Evolutionary conservation across 2,797 vertebrate species (phyloP).

Genomic region (Cheirogaleus major): DNA sequence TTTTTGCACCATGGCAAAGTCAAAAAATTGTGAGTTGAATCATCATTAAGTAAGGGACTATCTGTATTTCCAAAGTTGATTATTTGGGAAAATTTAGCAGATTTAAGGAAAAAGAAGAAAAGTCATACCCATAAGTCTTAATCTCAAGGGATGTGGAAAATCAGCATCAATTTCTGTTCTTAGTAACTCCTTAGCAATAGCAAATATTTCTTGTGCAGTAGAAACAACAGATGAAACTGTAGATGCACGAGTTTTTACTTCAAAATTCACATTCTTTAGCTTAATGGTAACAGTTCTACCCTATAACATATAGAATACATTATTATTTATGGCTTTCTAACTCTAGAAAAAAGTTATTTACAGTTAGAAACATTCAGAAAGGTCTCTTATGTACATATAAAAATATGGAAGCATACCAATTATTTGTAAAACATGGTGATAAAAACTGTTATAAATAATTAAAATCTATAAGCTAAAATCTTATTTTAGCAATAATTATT

Average conservation of each 20-base stretch:
- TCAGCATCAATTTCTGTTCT: constrained; percentile 92
- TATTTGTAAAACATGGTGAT: constrained; percentile 40
- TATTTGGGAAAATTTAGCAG: constrained; percentile 12
- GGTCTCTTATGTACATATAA: background rate
- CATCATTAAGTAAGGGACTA: background rate
- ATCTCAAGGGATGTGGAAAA: constrained; percentile 92
- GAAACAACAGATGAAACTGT: constrained; percentile 90
- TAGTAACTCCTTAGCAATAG: constrained; percentile 94
- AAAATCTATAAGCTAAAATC: constrained; percentile 20
- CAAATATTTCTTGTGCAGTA: constrained; percentile 94
- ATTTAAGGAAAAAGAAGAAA: constrained; percentile 60
- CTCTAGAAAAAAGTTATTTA: background rate
- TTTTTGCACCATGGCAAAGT: background rate
- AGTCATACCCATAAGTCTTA: constrained; percentile 97
- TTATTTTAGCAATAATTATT: constrained; percentile 36
- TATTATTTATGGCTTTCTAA: background rate
- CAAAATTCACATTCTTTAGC: constrained; percentile 96
- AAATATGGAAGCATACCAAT: constrained; percentile 2
- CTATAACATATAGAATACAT: constrained; percentile 82
- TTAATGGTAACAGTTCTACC: constrained; percentile 97
- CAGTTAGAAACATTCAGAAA: constrained; percentile 44
- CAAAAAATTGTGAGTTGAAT: background rate
- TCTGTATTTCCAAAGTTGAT: background rate
- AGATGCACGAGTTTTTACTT: constrained; percentile 94
- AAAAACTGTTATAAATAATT: constrained; percentile 10